These are phyloP conservation scores for Hapalemur alaotrensis DNA, from an alignment of 2,797 vertebrate genomes.

Conservation along the genomic window DNA sequence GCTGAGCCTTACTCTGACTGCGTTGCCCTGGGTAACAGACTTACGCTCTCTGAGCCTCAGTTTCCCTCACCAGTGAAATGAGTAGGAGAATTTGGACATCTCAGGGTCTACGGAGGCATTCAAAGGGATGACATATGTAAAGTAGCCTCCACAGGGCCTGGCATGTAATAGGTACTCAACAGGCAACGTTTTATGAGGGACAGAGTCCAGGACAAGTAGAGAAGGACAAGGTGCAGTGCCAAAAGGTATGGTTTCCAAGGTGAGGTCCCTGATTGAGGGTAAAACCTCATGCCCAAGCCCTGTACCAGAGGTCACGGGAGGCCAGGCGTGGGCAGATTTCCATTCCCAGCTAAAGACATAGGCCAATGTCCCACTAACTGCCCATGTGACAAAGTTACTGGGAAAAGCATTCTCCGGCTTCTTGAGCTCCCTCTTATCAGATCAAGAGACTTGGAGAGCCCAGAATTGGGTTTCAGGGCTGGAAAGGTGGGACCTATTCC, in stretches of 20 bases:
- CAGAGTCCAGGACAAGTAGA: not conserved
- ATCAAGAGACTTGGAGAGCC: conserved; percentile 6
- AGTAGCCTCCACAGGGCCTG: not conserved
- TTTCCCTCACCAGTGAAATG: conserved; percentile 16
- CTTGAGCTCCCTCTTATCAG: conserved; percentile 26
- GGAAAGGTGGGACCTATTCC: not conserved
- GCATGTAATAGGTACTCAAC: not conserved
- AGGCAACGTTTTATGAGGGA: not conserved
- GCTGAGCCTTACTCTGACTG: not conserved
- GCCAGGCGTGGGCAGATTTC: not conserved
- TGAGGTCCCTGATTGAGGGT: not conserved
- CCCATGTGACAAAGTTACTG: not conserved
- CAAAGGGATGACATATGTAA: not conserved
- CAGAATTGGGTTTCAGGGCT: conserved; percentile 30
- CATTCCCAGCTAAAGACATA: not conserved
- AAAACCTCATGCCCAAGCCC: not conserved
- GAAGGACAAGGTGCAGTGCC: not conserved
- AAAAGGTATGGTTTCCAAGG: not conserved
- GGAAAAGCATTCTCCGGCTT: conserved; percentile 4
- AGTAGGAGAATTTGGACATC: not conserved
- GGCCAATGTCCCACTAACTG: not conserved
- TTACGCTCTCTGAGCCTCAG: not conserved
- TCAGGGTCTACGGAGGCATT: not conserved
- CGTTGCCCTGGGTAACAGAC: not conserved
- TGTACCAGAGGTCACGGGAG: not conserved